These are phyloP conservation scores for Melanogrammus aeglefinus DNA, from an alignment of 2,797 vertebrate species.

Conservation along the genomic window DNA sequence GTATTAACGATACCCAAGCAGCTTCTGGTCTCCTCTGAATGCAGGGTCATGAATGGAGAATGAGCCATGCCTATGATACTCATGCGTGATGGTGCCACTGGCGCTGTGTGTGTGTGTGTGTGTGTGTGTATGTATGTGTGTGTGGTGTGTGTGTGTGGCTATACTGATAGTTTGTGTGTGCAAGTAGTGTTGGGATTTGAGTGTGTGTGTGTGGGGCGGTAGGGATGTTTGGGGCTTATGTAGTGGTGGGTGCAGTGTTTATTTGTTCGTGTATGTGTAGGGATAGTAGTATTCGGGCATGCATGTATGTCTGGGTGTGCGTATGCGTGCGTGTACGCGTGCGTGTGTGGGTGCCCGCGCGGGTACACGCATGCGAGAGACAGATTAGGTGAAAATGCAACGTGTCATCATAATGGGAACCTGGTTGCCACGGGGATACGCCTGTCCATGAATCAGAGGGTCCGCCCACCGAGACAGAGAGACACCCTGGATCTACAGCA, in stretches of 20 bases:
- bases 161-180: not conserved
- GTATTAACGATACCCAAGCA: not conserved
- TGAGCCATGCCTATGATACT: not conserved
- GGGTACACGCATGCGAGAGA: constrained; percentile 31
- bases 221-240: not conserved
- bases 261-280: not conserved
- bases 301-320: constrained; percentile 4
- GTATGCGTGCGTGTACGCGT: not conserved
- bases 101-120: not conserved
- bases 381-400: constrained; percentile 53
- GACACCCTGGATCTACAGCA: constrained; percentile 22
- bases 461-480: constrained; percentile 22
- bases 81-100: not conserved
- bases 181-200: not conserved
- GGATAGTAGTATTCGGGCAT: not conserved
- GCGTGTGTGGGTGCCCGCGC: not conserved
- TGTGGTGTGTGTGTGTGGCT: not conserved
- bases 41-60: not conserved
- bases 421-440: constrained; percentile 46
- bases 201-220: constrained; percentile 14
- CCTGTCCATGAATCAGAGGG: constrained; percentile 37
- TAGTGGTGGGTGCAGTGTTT: not conserved
- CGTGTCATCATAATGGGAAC: constrained; percentile 41
- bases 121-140: not conserved
- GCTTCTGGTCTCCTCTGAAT: not conserved